Evolutionary conservation across 2,888 invertebrate species (phyloP).

Genomic region (Spatulosminthurus flaviceps): DNA sequence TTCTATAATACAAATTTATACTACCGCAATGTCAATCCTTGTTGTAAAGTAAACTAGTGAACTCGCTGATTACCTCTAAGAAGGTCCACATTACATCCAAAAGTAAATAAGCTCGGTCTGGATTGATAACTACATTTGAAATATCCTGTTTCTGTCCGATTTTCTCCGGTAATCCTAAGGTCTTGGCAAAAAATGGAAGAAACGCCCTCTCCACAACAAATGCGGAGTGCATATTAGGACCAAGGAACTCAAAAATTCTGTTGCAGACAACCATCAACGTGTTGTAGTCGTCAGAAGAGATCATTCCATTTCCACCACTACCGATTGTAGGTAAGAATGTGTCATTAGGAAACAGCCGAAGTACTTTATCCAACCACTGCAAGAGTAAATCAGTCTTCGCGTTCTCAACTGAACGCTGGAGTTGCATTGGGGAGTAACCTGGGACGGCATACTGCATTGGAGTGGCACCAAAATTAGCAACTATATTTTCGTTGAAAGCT

Average conservation of each 20-base stretch:
- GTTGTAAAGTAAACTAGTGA: no score
- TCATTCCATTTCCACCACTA: neutral
- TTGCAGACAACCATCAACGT: conserved; percentile 56
- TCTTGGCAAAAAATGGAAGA: conserved; percentile 69
- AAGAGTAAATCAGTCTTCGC: conserved; percentile 68
- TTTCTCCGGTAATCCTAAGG: conserved; percentile 59
- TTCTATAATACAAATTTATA: no score
- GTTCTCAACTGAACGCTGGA: conserved; percentile 58
- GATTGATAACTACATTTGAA: conserved; percentile 38
- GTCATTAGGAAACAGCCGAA: conserved; percentile 64
- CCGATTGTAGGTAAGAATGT: conserved; percentile 39
- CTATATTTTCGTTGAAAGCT: conserved; percentile 78
- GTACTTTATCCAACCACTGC: conserved; percentile 68
- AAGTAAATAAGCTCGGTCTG: conserved; percentile 63
- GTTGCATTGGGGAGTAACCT: conserved; percentile 75
- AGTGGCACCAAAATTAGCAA: conserved; percentile 80
- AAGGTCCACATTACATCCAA: conserved; percentile 76
- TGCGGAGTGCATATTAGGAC: conserved; percentile 72
- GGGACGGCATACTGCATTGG: conserved; percentile 76
- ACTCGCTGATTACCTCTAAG: conserved; percentile 70
- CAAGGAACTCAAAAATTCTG: conserved; percentile 71
- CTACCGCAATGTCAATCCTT: no score
- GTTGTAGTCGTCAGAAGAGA: conserved; percentile 43
- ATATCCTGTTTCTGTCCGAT: conserved; percentile 61
- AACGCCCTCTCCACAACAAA: conserved; percentile 78